phyloP scores from a whole-genome alignment of 2,888 invertebrate genomes.

The Eurois occulta region DNA sequence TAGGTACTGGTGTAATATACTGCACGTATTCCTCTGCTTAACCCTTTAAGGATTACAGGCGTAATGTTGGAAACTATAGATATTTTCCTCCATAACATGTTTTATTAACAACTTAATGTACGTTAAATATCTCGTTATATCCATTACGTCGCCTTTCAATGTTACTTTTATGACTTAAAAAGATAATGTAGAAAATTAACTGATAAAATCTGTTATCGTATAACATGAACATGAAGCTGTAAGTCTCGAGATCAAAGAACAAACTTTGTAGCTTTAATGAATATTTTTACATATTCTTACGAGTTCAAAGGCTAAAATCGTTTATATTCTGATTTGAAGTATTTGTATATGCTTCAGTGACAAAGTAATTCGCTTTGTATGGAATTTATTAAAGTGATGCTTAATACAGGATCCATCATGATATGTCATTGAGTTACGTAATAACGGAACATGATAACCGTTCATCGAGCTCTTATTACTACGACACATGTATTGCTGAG shows the following conservation, averaged over 20 bases:
- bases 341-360: conserved; percentile 7
- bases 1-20: neutral
- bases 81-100: neutral
- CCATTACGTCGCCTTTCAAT: neutral
- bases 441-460: conserved; percentile 22
- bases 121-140: neutral
- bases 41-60: neutral
- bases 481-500: conserved; percentile 36
- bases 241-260: conserved; percentile 30
- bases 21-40: neutral
- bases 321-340: conserved; percentile 25
- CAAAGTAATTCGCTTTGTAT: conserved; percentile 25
- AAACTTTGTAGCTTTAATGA: conserved; percentile 57
- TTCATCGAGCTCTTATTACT: conserved; percentile 42
- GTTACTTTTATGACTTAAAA: conserved; percentile 22
- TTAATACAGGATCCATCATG: conserved; percentile 21
- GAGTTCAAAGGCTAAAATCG: conserved; percentile 26
- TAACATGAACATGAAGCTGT: conserved; percentile 28
- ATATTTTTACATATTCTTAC: conserved; percentile 58
- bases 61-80: no score
- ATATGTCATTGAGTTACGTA: conserved; percentile 12
- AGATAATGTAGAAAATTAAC: conserved; percentile 21
- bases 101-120: neutral
- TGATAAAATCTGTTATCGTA: conserved; percentile 46
- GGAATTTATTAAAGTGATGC: neutral